Evolutionary conservation across 2,888 invertebrate genomes (phyloP), one percentile per base, ranked within the genome.

Genomic region (Cryptus viduatorius): DNA sequence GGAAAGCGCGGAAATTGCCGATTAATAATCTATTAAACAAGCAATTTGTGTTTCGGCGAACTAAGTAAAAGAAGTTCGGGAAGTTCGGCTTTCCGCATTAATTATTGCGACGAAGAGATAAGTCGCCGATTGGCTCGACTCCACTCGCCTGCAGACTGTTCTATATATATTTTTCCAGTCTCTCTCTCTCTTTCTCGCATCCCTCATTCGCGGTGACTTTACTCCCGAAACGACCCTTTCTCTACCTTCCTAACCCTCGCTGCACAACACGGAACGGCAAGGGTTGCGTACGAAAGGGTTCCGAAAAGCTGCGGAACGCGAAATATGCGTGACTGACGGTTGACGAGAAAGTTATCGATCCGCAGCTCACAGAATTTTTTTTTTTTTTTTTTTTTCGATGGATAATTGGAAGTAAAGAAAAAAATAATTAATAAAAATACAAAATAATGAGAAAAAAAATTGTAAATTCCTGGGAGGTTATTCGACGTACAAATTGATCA

Each of bases 1-100:
- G 65, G 61, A 48, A 46, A 53, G 50, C 50, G 65, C 73, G 89
- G 86, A 87, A 88, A 88, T 89, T 87, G 86, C 72, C 85, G 87
- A 88, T 90, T 88, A 89, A 90, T 90, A 90, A 90, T 90, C 88
- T 87, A 90, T 90, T 87, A 86, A 88, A 87, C 86, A 86, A 88
- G 89, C 89, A 89, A 90, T 90, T 89, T 88, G 86, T 90, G 89
- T 89, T 90, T 88, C 84, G 84, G 19, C 46, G 73, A 81, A 85
- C 50, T 86, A 88, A 89, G 88, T 88, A 88, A 90, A 90, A 90
- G 87, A 89, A 90, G 86, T 88, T 89, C 83, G 68, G 81, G 82
- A 88, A 90, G 89, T 90, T 90, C 46, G 85, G 80, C 67, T 82
- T 78, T 82, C 65, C 82, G 77, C 84, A 84, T 84, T 86, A 82